Evolutionary conservation across 2,888 invertebrate species (phyloP).

Genomic region (Epinotia brunnichana): DNA sequence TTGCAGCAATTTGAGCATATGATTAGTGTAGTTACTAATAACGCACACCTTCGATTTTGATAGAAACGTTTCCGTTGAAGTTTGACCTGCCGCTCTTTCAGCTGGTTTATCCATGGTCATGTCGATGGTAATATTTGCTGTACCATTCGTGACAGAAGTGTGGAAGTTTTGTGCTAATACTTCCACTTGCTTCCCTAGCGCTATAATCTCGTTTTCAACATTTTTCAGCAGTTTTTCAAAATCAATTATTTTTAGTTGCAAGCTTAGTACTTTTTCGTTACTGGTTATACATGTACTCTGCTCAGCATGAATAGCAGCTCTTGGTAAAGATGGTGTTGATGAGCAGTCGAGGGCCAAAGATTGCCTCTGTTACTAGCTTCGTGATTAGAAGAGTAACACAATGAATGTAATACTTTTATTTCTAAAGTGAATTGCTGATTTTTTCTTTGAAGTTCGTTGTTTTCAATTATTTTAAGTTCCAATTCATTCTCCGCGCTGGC

Average conservation of each 20-base stretch:
- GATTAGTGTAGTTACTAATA: not conserved
- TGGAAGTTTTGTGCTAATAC: not conserved
- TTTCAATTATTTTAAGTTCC: constrained; percentile 11
- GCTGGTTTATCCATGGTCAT: not conserved
- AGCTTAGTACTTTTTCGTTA: not conserved
- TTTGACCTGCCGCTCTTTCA: not conserved
- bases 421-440: constrained; percentile 12
- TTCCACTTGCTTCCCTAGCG: not conserved
- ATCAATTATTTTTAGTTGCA: constrained; percentile 8
- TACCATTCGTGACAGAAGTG: not conserved
- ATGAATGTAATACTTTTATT: not conserved
- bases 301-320: not conserved
- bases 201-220: not conserved
- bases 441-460: constrained; percentile 15
- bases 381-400: not conserved
- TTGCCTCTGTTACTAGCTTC: not conserved
- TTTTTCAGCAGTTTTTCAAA: constrained; percentile 10
- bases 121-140: not conserved
- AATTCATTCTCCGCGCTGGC: constrained; percentile 1
- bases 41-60: not conserved
- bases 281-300: not conserved
- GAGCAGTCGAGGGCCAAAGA: not conserved
- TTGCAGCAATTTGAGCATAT: not conserved
- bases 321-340: not conserved
- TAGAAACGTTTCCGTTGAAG: not conserved